Conservation (phyloP, 2,888 invertebrate species). For the Lathronympha strigana region DNA sequence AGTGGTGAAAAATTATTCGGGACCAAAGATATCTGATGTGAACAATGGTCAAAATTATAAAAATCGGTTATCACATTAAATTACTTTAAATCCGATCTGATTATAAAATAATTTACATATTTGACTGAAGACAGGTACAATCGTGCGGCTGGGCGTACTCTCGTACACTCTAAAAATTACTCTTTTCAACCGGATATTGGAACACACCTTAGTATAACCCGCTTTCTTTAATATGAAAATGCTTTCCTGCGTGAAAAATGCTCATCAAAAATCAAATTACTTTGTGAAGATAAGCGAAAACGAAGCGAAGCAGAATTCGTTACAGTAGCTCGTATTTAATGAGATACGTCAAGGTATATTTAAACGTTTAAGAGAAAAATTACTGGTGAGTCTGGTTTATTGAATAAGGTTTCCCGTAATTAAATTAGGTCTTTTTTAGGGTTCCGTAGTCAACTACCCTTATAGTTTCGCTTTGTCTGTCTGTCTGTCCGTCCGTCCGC, state of each 20-base stretch:
- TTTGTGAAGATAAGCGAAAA: conserved; percentile 25
- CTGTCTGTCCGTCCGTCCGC: too few relatives aligned
- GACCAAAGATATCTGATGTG: too few relatives aligned
- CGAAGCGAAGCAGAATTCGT: conserved; percentile 31
- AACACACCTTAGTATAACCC: conserved; percentile 4
- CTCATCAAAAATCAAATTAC: conserved; percentile 35
- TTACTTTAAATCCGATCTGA: too few relatives aligned
- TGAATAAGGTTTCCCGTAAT: neutral
- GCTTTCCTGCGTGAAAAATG: conserved; percentile 25
- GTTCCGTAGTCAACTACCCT: too few relatives aligned
- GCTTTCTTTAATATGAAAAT: conserved; percentile 24
- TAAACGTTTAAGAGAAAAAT: conserved; percentile 20
- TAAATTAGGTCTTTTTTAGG: neutral
- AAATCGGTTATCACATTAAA: neutral
- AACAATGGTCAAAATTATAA: neutral
- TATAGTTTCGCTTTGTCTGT: too few relatives aligned
- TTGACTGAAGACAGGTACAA: neutral
- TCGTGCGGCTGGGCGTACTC: neutral
- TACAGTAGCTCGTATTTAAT: conserved; percentile 20
- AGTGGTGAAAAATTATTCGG: too few relatives aligned
- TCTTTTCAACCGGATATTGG: conserved; percentile 14
- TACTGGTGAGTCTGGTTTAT: neutral
- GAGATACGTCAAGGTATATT: conserved; percentile 35
- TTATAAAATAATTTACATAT: neutral
- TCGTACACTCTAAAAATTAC: conserved; percentile 15